These are phyloP conservation scores for Lottia gigantea DNA, from an alignment of 2,888 invertebrate genomes.

Conservation along the genomic window DNA sequence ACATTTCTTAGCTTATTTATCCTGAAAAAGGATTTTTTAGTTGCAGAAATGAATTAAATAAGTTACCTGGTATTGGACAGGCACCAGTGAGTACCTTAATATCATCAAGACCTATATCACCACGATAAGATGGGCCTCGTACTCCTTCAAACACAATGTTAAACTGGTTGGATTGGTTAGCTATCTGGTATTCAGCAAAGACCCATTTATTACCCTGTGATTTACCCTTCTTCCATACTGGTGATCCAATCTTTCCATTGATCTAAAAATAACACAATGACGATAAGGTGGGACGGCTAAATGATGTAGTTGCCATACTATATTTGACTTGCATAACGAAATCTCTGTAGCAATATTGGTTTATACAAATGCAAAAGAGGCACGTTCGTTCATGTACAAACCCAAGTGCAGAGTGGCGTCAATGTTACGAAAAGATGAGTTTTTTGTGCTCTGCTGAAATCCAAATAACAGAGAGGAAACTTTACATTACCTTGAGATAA, in stretches of 20 bases:
- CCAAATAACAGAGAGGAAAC: not conserved
- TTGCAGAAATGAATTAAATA: not conserved
- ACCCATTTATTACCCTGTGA: slow-evolving; percentile 57
- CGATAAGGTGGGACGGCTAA: too few species aligned
- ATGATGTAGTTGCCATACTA: too few species aligned
- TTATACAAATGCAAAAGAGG: too few species aligned
- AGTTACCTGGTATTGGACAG: slow-evolving; percentile 41
- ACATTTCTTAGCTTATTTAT: too few species aligned
- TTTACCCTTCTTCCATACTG: slow-evolving; percentile 49
- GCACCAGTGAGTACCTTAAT: slow-evolving; percentile 38
- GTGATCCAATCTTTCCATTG: slow-evolving; percentile 29
- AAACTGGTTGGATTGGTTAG: slow-evolving; percentile 31
- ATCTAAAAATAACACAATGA: slow-evolving; percentile 28
- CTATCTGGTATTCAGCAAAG: slow-evolving; percentile 34
- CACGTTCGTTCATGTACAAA: too few species aligned
- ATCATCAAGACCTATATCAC: slow-evolving; percentile 62
- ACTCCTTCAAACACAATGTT: slow-evolving; percentile 60
- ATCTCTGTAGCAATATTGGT: too few species aligned
- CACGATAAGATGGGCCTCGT: slow-evolving; percentile 52
- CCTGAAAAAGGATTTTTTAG: too few species aligned
- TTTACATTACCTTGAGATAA: slow-evolving; percentile 39
- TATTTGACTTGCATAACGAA: too few species aligned
- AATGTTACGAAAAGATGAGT: too few species aligned
- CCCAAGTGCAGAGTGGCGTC: too few species aligned
- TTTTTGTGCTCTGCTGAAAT: too few species aligned